Percentiles rank a stretch among this genome's conserved stretches.
Conservation (phyloP, 2,113 vertebrate species). For the Xiphophorus couchianus region DNA sequence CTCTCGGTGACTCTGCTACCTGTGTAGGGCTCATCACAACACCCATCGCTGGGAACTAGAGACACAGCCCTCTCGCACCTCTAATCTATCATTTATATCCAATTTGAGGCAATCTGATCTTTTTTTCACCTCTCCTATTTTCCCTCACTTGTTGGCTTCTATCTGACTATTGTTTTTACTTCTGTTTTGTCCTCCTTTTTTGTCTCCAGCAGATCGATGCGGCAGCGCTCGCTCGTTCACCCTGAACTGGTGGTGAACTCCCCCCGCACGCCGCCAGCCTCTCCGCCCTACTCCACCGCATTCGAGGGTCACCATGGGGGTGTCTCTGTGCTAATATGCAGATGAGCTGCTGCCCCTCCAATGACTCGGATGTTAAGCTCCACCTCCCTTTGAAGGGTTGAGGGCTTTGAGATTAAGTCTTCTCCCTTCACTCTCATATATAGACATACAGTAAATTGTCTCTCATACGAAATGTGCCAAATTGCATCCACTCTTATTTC, state of each 20-base stretch:
- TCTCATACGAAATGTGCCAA: constrained; percentile 57
- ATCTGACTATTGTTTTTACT: constrained; percentile 58
- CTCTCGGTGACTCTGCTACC: constrained; percentile 77
- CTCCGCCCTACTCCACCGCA: constrained; percentile 74
- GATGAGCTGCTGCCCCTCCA: constrained; percentile 70
- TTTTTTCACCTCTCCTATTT: constrained; percentile 59
- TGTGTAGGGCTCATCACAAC: constrained; percentile 73
- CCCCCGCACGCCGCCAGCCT: constrained; percentile 64
- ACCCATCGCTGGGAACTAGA: constrained; percentile 62
- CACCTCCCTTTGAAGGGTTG: constrained; percentile 55
- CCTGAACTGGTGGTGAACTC: constrained; percentile 77
- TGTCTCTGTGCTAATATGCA: constrained; percentile 80
- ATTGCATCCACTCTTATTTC: constrained; percentile 60
- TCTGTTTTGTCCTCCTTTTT: constrained; percentile 60
- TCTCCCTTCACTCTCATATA: constrained; percentile 24
- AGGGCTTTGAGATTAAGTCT: constrained; percentile 51
- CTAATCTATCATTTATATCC: constrained; percentile 87
- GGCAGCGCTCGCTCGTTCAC: constrained; percentile 74
- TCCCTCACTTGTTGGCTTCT: constrained; percentile 49
- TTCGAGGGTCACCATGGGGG: constrained; percentile 74
- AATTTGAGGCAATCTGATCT: constrained; percentile 65
- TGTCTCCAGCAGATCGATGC: constrained; percentile 79
- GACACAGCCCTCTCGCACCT: constrained; percentile 76
- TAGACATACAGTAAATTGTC: constrained; percentile 36
- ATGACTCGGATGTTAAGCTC: constrained; percentile 72